Evolutionary conservation across 2,797 vertebrate species (phyloP), one percentile per base, ranked within the genome.

Genomic region (Austrolebias charrua): DNA sequence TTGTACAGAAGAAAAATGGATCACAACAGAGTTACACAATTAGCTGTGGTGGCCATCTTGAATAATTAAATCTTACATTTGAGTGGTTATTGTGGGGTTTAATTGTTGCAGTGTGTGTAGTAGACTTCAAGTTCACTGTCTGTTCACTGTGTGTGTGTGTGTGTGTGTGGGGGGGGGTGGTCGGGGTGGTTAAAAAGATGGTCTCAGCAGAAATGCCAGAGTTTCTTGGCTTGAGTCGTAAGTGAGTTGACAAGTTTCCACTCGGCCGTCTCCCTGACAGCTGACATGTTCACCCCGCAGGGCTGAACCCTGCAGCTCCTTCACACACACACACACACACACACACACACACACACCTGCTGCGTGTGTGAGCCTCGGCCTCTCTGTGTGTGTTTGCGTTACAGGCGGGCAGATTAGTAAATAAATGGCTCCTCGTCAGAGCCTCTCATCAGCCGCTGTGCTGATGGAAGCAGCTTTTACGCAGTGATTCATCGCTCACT

Each of bases 391-490:
- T 43, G 43, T 80, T 76, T 70, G 68, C 58, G 48, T 44, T 12
- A 10, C 75, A 70, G 51, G 60, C 72, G 53, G 65, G 66, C 49
- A 57, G 55, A 69, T 78, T 3, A 2, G 58, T 73, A 65, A 69
- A 80, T 74, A 53, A 80, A 66, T 18, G 53, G 43, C 68, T 45
- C 57, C 55, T 68, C 46, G 49, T 62, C 46, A 20, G 60, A 58
- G 52, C 42, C 56, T 73, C 63, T 69, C 66, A 60, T 73, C 64
- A 69, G 64, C 13, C 0, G 64, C 47, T 61, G 47, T 77, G 79
- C 79, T 55, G 82, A 86, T 60, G 44, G 67, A 74, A 73, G 79
- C 76, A 55, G 5, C 43, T 24, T 75, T 69, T 12, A 2, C 45
- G 29, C 1, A 55, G 63, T 75, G 29, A 82, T 81, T 83, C 58